phyloP scores from a whole-genome alignment of 2,113 vertebrate genomes.

The Lepisosteus osseus region DNA sequence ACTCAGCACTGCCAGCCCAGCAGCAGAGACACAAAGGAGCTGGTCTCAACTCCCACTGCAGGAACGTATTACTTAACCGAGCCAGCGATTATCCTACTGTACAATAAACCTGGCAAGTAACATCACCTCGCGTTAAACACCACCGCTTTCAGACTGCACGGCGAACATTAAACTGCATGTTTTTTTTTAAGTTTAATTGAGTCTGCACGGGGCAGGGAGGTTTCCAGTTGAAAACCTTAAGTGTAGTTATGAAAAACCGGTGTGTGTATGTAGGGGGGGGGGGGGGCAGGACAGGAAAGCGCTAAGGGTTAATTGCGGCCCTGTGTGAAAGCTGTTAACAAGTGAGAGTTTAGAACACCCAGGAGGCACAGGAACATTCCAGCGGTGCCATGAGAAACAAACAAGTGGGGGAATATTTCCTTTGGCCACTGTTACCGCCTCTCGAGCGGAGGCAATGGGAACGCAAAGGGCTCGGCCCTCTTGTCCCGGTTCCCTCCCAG shows the following conservation, averaged over 20 bases:
- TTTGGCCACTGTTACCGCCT: slow-evolving; percentile 74
- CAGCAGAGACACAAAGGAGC: no score
- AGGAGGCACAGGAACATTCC: slow-evolving; percentile 78
- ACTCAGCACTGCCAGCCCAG: no score
- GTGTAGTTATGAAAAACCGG: no score
- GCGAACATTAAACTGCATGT: no score
- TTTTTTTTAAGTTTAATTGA: not conserved
- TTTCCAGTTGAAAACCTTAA: slow-evolving; percentile 33
- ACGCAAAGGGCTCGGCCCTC: slow-evolving; percentile 63
- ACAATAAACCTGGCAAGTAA: no score
- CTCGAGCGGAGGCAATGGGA: slow-evolving; percentile 64
- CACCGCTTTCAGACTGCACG: no score
- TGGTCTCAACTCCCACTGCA: no score
- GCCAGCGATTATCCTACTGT: no score
- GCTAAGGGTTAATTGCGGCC: slow-evolving; percentile 83
- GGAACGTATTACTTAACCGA: no score
- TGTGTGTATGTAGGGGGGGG: not conserved
- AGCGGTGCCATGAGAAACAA: slow-evolving; percentile 83
- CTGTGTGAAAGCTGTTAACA: slow-evolving; percentile 89
- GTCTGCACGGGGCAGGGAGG: slow-evolving; percentile 28
- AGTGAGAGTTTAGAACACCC: slow-evolving; percentile 85
- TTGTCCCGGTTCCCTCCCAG: slow-evolving; percentile 68
- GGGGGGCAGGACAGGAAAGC: slow-evolving; percentile 52
- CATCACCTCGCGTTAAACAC: no score
- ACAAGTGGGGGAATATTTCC: slow-evolving; percentile 77